Evolutionary conservation across 2,797 vertebrate genomes (phyloP), one percentile per base, ranked within the genome.

Genomic region (Oceanodroma leucorhoa): DNA sequence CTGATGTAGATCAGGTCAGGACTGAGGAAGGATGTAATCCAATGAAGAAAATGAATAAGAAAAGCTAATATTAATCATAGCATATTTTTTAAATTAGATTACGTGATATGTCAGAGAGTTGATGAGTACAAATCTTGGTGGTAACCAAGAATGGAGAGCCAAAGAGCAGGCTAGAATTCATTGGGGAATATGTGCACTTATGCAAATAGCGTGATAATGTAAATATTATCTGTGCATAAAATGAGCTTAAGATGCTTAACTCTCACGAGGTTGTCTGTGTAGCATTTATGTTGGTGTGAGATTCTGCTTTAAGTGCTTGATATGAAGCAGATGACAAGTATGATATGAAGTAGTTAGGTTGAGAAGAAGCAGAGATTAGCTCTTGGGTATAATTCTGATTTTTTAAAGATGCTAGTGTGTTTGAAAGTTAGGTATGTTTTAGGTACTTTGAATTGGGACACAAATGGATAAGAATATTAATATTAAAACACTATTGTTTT

Each of bases 181-280:
- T 22, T 48, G 58, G 18, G 38, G 10, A 87, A 11, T 48, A 29
- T 12, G 8, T 36, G 40, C 2, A 0, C 8, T 76, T 45, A 32
- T 0, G 3, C 50, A 92, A 40, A 48, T 53, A 32, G 22, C 0
- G 0, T 17, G 36, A 19, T 69, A 48, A 40, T 8, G 10, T 30
- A 60, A 60, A 14, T 73, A 24, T 62, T 54, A 50, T n/a, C 14
- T 30, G 3, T 48, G 26, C 16, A 19, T 60, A 78, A 64, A 48
- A 9, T 54, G 40, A 86, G 27, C 27, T 12, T 46, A 34, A 48
- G 54, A 27, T 72, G 32, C 40, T 62, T 76, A 69, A 26, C 29
- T 79, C 71, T 45, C 24, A 8, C 0, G 0, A 43, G 3, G 6
- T 64, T 72, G 26, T 65, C 70, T 62, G 14, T 32, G 13, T 48